Evolutionary conservation across 2,113 vertebrate genomes (phyloP), one percentile per base, ranked within the genome.

Genomic region (Muntiacus reevesi): DNA sequence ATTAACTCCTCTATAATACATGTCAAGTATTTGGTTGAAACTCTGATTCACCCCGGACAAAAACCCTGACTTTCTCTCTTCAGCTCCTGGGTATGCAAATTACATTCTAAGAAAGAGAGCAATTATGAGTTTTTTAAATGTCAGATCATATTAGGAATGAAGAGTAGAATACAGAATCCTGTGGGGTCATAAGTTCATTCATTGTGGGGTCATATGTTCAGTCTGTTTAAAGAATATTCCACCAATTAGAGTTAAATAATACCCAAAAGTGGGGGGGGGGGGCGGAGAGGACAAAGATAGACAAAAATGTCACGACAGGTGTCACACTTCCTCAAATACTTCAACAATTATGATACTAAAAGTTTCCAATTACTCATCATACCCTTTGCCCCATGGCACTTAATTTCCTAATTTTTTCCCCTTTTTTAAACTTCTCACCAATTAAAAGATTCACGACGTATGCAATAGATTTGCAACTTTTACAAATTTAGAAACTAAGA

Each of bases 401-500:
- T 91, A 64, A 92, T 87, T 96, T 76, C n/a, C 23, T 36, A n/a
- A 15, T 9, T 64, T 83, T 43, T 50, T 54, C 23, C 2, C 10
- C 8, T 3, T 67, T 71, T 52, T 71, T 52, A 33, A 84, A 71
- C 13, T 89, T 40, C 55, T 47, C 30, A 54, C 30, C 45, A 6
- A 87, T 45, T 86, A 89, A 86, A 50, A 27, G 85, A 94, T 87
- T 90, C 71, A 96, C 27, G 50, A 96, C 14, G 7, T 85, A 62
- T 71, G 14, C 21, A 33, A 79, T 6, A 91, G 4, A 74, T 79
- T 76, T 92, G 54, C 9, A 93, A 28, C 25, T 85, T 62, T 94
- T 71, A 60, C 14, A 96, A 94, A 96, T 94, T 96, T 89, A 94
- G 43, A 15, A 86, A 84, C 33, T 91, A 54, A 97, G 82, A 30